Percentiles rank a stretch among this genome's conserved stretches.
These are phyloP conservation scores for Cyrtonyx montezumae DNA, from an alignment of 2,113 vertebrate genomes.

Conservation along the genomic window DNA sequence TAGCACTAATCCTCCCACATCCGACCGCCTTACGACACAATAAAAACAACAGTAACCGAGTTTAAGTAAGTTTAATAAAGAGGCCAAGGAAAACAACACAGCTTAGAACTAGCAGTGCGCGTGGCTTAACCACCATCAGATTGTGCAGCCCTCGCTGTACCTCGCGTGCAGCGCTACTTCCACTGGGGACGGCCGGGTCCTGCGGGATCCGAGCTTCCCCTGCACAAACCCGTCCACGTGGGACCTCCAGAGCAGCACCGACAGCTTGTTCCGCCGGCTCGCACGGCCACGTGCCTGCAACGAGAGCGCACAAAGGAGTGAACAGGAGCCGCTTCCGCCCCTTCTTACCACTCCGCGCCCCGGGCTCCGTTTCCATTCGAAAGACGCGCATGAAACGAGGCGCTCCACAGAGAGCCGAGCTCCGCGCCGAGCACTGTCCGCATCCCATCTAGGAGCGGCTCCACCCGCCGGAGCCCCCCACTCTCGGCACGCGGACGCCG, in stretches of 20 bases:
- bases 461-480: slow-evolving; percentile 72
- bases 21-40: neutral
- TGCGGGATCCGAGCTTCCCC: neutral
- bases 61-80: slow-evolving; percentile 1
- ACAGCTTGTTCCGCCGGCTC: neutral
- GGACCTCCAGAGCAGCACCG: neutral
- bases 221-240: neutral
- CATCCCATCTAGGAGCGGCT: slow-evolving; percentile 76
- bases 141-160: neutral
- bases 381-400: neutral
- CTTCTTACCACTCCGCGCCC: neutral
- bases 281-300: neutral
- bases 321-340: neutral
- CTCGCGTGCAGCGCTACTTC: neutral
- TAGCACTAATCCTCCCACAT: neutral
- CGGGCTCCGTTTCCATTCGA: neutral
- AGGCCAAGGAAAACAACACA: neutral
- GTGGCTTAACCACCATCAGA: neutral
- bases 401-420: neutral
- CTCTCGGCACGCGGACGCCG: slow-evolving; percentile 76
- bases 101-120: neutral
- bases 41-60: neutral
- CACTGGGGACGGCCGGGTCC: neutral
- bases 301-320: neutral
- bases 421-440: slow-evolving; percentile 1